A percentile compares a stretch with the other conserved stretches of the same genome.
Conservation (phyloP, 2,113 vertebrate species). For the Equus przewalskii region DNA sequence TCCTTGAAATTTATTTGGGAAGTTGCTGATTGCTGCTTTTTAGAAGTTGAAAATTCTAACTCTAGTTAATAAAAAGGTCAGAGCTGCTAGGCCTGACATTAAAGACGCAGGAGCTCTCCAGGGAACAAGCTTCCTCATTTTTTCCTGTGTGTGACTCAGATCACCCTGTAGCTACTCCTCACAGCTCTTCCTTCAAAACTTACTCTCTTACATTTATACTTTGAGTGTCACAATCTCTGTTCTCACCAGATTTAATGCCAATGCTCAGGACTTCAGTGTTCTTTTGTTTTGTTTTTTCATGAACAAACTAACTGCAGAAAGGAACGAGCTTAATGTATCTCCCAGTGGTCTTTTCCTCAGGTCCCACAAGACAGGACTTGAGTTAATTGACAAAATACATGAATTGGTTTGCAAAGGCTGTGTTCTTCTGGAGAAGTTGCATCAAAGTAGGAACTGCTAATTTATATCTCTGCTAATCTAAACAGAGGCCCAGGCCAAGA, state of each 20-base stretch:
- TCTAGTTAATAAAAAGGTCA: background rate
- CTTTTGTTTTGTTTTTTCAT: constrained; percentile 6
- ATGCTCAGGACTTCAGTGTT: background rate
- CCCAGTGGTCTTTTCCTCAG: background rate
- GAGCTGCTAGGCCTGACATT: background rate
- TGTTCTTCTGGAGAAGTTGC: background rate
- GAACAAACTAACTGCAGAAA: background rate
- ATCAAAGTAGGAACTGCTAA: background rate
- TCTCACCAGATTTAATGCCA: background rate
- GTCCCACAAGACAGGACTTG: background rate
- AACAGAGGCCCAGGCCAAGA: background rate
- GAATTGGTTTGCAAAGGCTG: background rate
- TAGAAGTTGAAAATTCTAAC: background rate
- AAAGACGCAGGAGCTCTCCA: background rate
- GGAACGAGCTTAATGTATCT: background rate
- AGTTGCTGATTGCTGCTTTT: background rate
- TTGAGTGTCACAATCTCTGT: background rate
- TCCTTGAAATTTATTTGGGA: constrained; percentile 1
- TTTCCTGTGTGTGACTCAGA: too few relatives aligned
- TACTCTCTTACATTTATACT: background rate
- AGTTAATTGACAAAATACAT: background rate
- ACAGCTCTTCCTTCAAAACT: background rate
- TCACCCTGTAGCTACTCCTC: background rate
- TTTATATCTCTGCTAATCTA: background rate
- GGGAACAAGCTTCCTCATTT: background rate